Conservation (phyloP, 2,113 vertebrate species). For the Strix uralensis region DNA sequence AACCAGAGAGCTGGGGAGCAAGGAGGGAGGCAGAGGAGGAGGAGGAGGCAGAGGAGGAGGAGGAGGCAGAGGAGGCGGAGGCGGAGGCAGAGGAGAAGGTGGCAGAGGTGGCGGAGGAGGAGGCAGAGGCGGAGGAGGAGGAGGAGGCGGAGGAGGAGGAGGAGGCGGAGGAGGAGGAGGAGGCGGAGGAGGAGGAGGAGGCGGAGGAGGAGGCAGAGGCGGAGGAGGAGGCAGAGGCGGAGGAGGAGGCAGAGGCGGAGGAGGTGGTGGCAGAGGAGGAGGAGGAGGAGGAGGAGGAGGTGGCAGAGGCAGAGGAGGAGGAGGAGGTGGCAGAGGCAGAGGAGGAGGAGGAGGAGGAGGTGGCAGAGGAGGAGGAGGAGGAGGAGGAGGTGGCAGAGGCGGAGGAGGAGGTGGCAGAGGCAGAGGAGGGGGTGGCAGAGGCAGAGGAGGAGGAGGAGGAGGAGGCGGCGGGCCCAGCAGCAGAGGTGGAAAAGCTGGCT, state of each 20-base stretch:
- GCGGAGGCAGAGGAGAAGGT: neutral
- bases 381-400: neutral
- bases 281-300: neutral
- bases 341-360: too few species aligned
- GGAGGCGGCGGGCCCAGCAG: neutral
- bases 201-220: accelerated
- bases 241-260: neutral
- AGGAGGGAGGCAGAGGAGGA: neutral
- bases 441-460: neutral
- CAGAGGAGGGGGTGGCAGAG: accelerated
- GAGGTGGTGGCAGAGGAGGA: accelerated
- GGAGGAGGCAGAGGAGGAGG: accelerated
- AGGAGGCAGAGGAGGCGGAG: neutral
- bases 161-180: neutral
- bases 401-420: neutral
- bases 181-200: accelerated
- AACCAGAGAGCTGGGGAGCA: neutral
- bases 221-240: accelerated
- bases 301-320: accelerated
- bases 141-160: neutral
- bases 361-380: neutral
- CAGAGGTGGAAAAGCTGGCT: neutral
- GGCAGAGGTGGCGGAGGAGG: accelerated
- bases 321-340: accelerated
- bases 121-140: too few species aligned